Conservation (phyloP, 2,888 invertebrate species). For the Odontocerum albicorne region DNA sequence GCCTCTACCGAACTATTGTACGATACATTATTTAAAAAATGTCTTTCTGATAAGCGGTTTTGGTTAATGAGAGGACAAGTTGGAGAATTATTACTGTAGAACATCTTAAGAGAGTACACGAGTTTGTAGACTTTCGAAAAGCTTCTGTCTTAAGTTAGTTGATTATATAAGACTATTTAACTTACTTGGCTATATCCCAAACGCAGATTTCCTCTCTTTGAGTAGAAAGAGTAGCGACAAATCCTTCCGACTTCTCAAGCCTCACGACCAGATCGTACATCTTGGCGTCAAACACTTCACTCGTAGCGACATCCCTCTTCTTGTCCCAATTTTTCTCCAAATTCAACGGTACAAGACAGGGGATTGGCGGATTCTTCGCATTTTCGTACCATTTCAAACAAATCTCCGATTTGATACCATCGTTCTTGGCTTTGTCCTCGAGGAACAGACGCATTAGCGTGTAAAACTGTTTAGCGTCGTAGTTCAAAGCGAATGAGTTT, state of each 20-base stretch:
- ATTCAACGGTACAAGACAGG: constrained; percentile 62
- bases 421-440: constrained; percentile 24
- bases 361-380: constrained; percentile 58
- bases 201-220: constrained; percentile 77
- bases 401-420: constrained; percentile 40
- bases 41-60: too few species aligned
- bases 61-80: too few species aligned
- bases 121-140: too few species aligned
- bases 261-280: constrained; percentile 64
- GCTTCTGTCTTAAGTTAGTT: too few species aligned
- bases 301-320: constrained; percentile 41
- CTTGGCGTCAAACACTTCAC: constrained; percentile 52
- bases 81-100: too few species aligned
- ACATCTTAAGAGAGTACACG: too few species aligned
- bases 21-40: too few species aligned
- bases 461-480: constrained; percentile 82
- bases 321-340: constrained; percentile 48
- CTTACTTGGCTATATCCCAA: constrained; percentile 71
- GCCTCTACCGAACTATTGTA: too few species aligned
- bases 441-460: constrained; percentile 55
- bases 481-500: constrained; percentile 71
- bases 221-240: constrained; percentile 74
- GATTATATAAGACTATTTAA: too few species aligned
- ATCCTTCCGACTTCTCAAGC: constrained; percentile 67
- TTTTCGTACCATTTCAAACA: constrained; percentile 52